Base-by-base conservation (phyloP, 2,113 vertebrate species). In the Pimephales promelas region DNA sequence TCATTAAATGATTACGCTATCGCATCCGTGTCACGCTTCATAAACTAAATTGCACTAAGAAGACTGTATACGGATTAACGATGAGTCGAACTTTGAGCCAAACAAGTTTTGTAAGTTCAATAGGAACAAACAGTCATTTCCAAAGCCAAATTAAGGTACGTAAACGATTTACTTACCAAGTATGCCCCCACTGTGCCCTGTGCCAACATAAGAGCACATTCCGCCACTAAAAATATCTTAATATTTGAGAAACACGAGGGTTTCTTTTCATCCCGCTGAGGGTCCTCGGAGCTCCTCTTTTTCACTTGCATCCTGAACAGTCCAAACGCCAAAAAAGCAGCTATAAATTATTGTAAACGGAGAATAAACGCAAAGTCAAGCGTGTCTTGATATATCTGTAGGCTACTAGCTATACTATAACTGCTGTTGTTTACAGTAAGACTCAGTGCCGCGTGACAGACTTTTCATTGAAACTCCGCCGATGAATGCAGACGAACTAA, bases 141-240 rank as follows among this genome's bases (percentile, higher is more conserved):
- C 61, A 26, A 34, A 62, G n/a, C 14, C 6, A 47, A 61, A 49
- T 5, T 5, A 52, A 83, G n/a, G n/a, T n/a, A 72, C 62, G 40
- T 34, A 43, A 43, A 14, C 13, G 61, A 52, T 73, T 49, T 43
- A 96, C 97, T 98, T 92, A 99, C 97, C 97, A 99, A 95, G 94
- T 99, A 99, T 18, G 97, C 97, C 89, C 97, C 97, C 77, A 98
- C 97, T 18, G 97, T 99, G 90, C 97, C 97, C 92, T 99, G 97
- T 20, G 97, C 97, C 94, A 99, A 90, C 97, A 99, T 97, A 88
- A 99, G 93, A 13, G 97, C 97, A 91, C 97, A 98, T 93, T 99
- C 97, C 87, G 97, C 96, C 86, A 98, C 94, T 89, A 99, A 90
- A 91, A 99, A 99, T 89, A 99, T 95, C 93, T 97, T 98, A 93